A percentile compares a stretch with the other conserved stretches of the same genome.
phyloP scores from a whole-genome alignment of 2,113 vertebrate species.

The Boleophthalmus pectinirostris region DNA sequence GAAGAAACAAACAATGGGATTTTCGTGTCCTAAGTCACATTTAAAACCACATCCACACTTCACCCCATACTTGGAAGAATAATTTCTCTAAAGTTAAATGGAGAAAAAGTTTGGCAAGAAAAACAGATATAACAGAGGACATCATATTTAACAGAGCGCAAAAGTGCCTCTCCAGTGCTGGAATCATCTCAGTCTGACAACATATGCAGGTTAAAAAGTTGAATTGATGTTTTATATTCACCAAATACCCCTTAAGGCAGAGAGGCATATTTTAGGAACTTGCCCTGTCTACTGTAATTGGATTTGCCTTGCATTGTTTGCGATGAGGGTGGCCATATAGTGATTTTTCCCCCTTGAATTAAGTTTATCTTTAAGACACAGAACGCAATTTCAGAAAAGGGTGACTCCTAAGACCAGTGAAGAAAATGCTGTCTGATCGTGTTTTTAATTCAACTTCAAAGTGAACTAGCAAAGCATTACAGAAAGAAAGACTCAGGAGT shows the following conservation, averaged over 20 bases:
- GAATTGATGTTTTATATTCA: slow-evolving; percentile 66
- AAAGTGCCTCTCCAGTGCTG: slow-evolving; percentile 32
- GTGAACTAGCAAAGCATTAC: slow-evolving; percentile 45
- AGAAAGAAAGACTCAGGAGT: slow-evolving; percentile 37
- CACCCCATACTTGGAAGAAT: slow-evolving; percentile 56
- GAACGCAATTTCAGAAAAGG: slow-evolving; percentile 64
- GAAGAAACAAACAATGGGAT: slow-evolving; percentile 78
- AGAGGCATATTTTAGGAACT: slow-evolving; percentile 71
- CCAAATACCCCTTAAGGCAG: slow-evolving; percentile 69
- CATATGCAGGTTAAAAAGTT: slow-evolving; percentile 64
- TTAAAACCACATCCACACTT: slow-evolving; percentile 59
- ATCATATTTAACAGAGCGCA: slow-evolving; percentile 46
- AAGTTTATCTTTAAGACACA: slow-evolving; percentile 76
- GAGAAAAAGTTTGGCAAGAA: slow-evolving; percentile 39
- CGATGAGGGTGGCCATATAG: slow-evolving; percentile 61
- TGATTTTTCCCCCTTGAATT: slow-evolving; percentile 55
- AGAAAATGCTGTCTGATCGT: slow-evolving; percentile 60
- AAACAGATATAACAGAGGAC: slow-evolving; percentile 53
- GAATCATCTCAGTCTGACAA: slow-evolving; percentile 56
- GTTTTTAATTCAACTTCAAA: slow-evolving; percentile 68
- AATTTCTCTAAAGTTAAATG: slow-evolving; percentile 48
- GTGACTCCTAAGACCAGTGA: slow-evolving; percentile 59
- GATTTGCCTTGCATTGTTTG: slow-evolving; percentile 72
- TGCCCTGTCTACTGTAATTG: slow-evolving; percentile 70
- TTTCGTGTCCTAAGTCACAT: slow-evolving; percentile 70